Evolutionary conservation across 2,888 invertebrate genomes (phyloP).

Genomic region (Elysia crispata): DNA sequence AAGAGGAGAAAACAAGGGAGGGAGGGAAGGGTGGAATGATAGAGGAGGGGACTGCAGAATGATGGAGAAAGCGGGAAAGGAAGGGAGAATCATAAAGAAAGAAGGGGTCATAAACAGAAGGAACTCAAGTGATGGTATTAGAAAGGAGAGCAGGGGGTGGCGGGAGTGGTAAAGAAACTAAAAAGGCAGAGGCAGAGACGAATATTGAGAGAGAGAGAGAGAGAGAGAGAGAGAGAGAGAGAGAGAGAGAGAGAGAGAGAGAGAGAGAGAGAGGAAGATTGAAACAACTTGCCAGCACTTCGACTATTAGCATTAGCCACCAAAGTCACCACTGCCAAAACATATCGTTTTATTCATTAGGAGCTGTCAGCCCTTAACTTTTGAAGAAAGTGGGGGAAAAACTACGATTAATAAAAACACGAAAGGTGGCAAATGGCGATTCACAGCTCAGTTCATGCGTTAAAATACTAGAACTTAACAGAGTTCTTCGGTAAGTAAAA

Average conservation of each 20-base stretch:
- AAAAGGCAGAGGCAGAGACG: not conserved
- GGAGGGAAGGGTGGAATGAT: slow-evolving; percentile 4
- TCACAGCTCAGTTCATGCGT: too few species aligned
- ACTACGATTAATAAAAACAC: too few species aligned
- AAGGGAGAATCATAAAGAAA: slow-evolving; percentile 23
- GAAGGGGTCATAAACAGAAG: slow-evolving; percentile 9
- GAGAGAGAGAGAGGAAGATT: not conserved
- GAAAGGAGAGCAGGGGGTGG: slow-evolving; percentile 26
- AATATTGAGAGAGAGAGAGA: slow-evolving; percentile 36
- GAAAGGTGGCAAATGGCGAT: too few species aligned
- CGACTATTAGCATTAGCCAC: too few species aligned
- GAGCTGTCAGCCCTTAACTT: too few species aligned
- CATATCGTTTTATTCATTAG: too few species aligned
- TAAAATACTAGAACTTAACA: too few species aligned
- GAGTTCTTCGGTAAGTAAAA: too few species aligned
- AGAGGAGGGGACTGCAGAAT: not conserved
- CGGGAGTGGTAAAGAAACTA: not conserved
- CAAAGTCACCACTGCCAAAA: too few species aligned
- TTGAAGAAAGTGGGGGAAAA: too few species aligned
- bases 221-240: slow-evolving; percentile 41
- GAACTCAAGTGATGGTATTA: not conserved
- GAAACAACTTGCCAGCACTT: too few species aligned
- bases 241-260: slow-evolving; percentile 44
- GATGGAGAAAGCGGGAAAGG: slow-evolving; percentile 26
- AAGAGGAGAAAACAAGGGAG: slow-evolving; percentile 5